phyloP scores from a whole-genome alignment of 1,140 invertebrate genomes.

The Achroia grisella region DNA sequence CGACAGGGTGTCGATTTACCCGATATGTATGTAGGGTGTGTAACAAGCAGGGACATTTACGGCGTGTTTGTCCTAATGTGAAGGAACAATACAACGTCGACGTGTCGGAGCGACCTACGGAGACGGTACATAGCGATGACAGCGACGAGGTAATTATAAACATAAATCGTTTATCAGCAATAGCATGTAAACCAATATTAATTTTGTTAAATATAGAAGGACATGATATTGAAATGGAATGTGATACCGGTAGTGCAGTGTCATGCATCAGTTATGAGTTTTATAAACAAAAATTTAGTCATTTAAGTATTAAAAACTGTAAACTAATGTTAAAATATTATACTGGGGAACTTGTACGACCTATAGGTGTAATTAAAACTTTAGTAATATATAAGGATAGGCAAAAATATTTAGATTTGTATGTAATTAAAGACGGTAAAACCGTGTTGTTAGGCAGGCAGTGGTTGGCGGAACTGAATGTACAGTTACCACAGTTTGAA shows the following conservation, averaged over 20 bases:
- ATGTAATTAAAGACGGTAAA: too few relatives aligned
- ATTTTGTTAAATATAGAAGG: background rate
- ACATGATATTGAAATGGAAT: constrained; percentile 1
- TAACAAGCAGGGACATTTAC: background rate
- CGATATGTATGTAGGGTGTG: background rate
- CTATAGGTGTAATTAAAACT: constrained; percentile 14
- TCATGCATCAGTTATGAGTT: background rate
- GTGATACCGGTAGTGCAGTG: constrained; percentile 2
- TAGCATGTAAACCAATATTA: background rate
- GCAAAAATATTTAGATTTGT: constrained; percentile 22
- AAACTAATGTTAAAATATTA: constrained; percentile 7
- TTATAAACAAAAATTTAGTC: background rate
- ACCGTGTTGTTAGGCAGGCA: constrained; percentile 24
- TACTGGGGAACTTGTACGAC: constrained; percentile 7
- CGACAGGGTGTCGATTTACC: background rate
- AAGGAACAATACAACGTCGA: background rate
- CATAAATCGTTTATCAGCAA: background rate
- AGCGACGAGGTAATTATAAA: background rate
- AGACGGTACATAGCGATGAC: background rate
- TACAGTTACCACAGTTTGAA: constrained; percentile 3
- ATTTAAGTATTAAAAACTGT: constrained; percentile 1
- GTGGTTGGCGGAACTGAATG: constrained; percentile 18
- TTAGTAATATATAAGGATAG: constrained; percentile 10
- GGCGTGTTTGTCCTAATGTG: background rate
- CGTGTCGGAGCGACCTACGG: background rate